Percentiles rank a stretch among this genome's conserved stretches.
Conservation (phyloP, 1,140 invertebrate genomes). For the Paraescarpia echinospica region DNA sequence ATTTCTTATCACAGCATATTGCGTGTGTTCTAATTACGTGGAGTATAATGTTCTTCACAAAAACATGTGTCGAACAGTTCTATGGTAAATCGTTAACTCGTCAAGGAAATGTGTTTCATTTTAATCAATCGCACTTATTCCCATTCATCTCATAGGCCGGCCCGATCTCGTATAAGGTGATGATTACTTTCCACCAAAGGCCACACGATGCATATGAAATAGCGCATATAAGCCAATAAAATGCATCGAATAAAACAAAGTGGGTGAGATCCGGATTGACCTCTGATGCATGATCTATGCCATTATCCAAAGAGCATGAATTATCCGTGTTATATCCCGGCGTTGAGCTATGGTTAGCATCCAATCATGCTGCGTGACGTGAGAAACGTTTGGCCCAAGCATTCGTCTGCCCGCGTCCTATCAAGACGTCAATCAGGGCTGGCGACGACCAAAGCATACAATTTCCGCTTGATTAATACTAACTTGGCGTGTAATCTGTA, state of each 20-base stretch:
- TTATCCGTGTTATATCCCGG: not conserved
- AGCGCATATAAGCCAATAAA: not conserved
- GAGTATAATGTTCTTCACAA: too few relatives aligned
- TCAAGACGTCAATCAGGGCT: not conserved
- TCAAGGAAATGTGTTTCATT: not conserved
- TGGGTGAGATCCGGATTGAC: not conserved
- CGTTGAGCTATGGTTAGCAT: not conserved
- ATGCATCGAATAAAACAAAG: constrained; percentile 5
- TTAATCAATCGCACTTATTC: not conserved
- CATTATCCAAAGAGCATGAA: not conserved
- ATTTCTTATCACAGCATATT: too few relatives aligned
- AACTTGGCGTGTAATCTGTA: not conserved
- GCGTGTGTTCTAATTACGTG: too few relatives aligned
- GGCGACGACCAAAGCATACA: not conserved
- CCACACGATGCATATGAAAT: not conserved
- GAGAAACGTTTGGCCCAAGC: not conserved
- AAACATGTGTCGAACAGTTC: not conserved
- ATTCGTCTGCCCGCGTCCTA: not conserved
- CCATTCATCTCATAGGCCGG: not conserved
- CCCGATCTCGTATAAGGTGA: not conserved
- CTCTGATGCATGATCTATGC: not conserved
- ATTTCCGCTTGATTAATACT: not conserved
- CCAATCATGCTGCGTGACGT: not conserved
- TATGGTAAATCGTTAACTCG: not conserved
- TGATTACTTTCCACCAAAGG: not conserved